phyloP scores from a whole-genome alignment of 2,888 invertebrate genomes.

The Oeneis ivallda region DNA sequence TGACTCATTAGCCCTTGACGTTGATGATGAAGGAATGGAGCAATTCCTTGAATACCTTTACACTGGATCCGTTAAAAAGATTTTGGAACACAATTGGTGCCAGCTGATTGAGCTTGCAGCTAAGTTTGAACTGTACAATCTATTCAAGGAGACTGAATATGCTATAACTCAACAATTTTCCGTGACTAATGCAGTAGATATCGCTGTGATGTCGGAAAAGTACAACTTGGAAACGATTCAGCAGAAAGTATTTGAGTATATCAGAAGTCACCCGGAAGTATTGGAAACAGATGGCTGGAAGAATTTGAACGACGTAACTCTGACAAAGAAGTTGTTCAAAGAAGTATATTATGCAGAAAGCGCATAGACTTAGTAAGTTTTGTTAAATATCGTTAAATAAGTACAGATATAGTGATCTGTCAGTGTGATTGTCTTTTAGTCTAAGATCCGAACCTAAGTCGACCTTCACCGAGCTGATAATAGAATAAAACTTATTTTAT shows the following conservation, averaged over 20 bases:
- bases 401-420: neutral
- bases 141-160: conserved; percentile 53
- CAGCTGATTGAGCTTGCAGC: conserved; percentile 57
- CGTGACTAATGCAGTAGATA: conserved; percentile 59
- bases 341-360: conserved; percentile 14
- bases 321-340: conserved; percentile 61
- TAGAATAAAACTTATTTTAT: too few relatives aligned
- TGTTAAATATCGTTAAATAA: too few relatives aligned
- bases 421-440: too few relatives aligned
- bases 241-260: conserved; percentile 54
- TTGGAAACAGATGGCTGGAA: conserved; percentile 61
- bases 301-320: conserved; percentile 57
- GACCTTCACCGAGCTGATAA: too few relatives aligned
- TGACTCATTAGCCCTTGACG: conserved; percentile 50
- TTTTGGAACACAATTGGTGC: conserved; percentile 53
- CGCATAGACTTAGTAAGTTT: neutral
- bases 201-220: conserved; percentile 61
- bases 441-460: too few relatives aligned
- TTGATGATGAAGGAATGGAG: conserved; percentile 58
- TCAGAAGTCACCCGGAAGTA: conserved; percentile 58
- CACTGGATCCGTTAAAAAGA: conserved; percentile 58
- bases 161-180: conserved; percentile 55
- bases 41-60: conserved; percentile 64
- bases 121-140: conserved; percentile 53
- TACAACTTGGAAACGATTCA: conserved; percentile 55